Evolutionary conservation across 2,888 invertebrate genomes (phyloP).

Genomic region (Parnassius mnemosyne): DNA sequence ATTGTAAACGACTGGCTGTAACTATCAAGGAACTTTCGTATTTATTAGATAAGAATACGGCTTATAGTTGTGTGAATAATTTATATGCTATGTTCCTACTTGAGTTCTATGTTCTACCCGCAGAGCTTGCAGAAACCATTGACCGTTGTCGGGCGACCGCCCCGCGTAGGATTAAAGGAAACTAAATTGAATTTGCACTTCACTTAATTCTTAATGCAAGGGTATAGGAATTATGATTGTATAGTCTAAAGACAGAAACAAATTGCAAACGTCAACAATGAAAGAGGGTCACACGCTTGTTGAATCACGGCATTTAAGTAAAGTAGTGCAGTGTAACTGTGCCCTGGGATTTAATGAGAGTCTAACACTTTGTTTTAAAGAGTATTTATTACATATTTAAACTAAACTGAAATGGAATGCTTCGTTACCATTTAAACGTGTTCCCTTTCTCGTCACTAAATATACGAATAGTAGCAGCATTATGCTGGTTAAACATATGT

Average conservation of each 20-base stretch:
- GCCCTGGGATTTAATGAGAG: conserved; percentile 40
- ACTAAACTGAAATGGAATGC: too few species aligned
- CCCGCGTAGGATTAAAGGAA: conserved; percentile 44
- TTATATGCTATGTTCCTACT: not conserved
- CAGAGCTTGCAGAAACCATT: conserved; percentile 40
- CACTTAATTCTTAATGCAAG: conserved; percentile 32
- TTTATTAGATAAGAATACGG: conserved; percentile 6
- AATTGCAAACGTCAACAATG: conserved; percentile 53
- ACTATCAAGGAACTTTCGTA: conserved; percentile 8
- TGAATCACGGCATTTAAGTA: conserved; percentile 54
- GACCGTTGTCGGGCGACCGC: conserved; percentile 50
- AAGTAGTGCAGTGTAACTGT: conserved; percentile 71
- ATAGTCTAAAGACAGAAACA: conserved; percentile 24
- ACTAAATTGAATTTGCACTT: conserved; percentile 28
- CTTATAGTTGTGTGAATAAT: conserved; percentile 10
- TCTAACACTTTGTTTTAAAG: not conserved
- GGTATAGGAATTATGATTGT: conserved; percentile 34
- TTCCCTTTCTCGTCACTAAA: too few species aligned
- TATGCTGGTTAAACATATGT: too few species aligned
- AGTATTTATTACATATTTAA: too few species aligned
- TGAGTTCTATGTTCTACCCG: conserved; percentile 6
- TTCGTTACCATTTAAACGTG: too few species aligned
- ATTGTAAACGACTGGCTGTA: conserved; percentile 1
- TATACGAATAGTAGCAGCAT: too few species aligned
- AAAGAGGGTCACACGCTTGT: conserved; percentile 59